Conservation (phyloP, 2,113 vertebrate species). For the Cephalopholis sonnerati region DNA sequence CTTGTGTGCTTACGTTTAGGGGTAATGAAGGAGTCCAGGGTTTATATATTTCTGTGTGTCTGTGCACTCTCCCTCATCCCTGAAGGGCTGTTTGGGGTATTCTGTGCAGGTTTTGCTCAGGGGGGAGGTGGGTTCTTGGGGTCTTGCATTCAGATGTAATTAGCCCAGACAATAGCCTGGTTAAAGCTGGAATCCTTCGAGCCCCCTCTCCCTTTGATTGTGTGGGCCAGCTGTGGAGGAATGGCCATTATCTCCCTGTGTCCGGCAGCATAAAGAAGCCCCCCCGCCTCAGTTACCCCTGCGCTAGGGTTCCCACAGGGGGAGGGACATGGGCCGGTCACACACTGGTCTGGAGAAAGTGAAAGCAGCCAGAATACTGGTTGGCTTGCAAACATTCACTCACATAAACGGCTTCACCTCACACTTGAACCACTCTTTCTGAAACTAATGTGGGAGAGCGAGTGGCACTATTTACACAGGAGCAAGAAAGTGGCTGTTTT, state of each 20-base stretch:
- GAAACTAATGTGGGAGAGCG: slow-evolving; percentile 20
- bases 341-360: slow-evolving; percentile 69
- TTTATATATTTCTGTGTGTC: slow-evolving; percentile 66
- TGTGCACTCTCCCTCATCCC: slow-evolving; percentile 64
- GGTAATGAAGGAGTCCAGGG: slow-evolving; percentile 68
- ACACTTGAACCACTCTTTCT: slow-evolving; percentile 52
- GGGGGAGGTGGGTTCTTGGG: slow-evolving; percentile 72
- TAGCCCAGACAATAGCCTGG: slow-evolving; percentile 83
- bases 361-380: slow-evolving; percentile 58
- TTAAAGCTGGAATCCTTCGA: slow-evolving; percentile 85
- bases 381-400: slow-evolving; percentile 44
- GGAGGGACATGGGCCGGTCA: slow-evolving; percentile 74
- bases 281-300: slow-evolving; percentile 71
- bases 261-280: slow-evolving; percentile 82
- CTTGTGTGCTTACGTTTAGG: slow-evolving; percentile 58
- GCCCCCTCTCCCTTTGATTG: slow-evolving; percentile 81
- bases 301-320: slow-evolving; percentile 80
- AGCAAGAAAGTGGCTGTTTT: slow-evolving; percentile 31
- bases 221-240: slow-evolving; percentile 84
- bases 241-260: slow-evolving; percentile 84
- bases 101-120: slow-evolving; percentile 74
- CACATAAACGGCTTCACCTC: slow-evolving; percentile 50
- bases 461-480: slow-evolving; percentile 39
- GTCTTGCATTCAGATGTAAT: slow-evolving; percentile 85
- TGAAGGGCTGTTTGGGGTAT: slow-evolving; percentile 82